Percentiles rank a stretch among this genome's conserved stretches.
These are phyloP conservation scores for Labia minor DNA, from an alignment of 2,888 invertebrate genomes.

Conservation along the genomic window DNA sequence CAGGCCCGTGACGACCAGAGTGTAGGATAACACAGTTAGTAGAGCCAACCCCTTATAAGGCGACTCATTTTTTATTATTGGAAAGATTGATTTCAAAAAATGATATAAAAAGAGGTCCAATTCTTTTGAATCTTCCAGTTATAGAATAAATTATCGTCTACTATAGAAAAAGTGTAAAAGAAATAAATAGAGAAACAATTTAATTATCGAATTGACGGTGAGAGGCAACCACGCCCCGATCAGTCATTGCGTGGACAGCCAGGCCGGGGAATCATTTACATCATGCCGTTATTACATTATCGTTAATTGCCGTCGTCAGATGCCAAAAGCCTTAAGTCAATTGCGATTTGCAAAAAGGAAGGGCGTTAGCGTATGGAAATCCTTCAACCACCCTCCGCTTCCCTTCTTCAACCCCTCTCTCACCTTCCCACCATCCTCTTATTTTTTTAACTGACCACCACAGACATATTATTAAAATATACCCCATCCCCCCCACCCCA, in stretches of 20 bases:
- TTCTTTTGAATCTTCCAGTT: too few relatives aligned
- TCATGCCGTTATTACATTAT: constrained; percentile 1
- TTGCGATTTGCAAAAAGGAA: background rate
- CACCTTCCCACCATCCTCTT: background rate
- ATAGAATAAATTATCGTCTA: too few relatives aligned
- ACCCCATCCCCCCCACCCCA: background rate
- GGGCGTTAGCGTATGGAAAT: background rate
- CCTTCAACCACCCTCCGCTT: background rate
- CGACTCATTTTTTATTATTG: too few relatives aligned
- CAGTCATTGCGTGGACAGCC: constrained; percentile 9
- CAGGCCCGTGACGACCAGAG: too few relatives aligned
- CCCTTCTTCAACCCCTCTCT: too few relatives aligned
- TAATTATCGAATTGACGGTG: background rate
- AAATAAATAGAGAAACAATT: background rate
- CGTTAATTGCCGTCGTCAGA: background rate
- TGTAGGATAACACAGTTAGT: too few relatives aligned
- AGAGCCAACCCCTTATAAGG: too few relatives aligned
- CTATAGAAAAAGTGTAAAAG: background rate
- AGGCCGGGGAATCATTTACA: background rate
- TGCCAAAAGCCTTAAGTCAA: background rate
- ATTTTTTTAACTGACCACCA: too few relatives aligned
- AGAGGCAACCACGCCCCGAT: constrained; percentile 2
- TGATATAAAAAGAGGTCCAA: too few relatives aligned
- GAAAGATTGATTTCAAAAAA: too few relatives aligned
- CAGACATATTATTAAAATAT: too few relatives aligned